Percentiles rank a stretch among this genome's conserved stretches.
Conservation (phyloP, 2,797 vertebrate species). For the Notolepis coatsorum region DNA sequence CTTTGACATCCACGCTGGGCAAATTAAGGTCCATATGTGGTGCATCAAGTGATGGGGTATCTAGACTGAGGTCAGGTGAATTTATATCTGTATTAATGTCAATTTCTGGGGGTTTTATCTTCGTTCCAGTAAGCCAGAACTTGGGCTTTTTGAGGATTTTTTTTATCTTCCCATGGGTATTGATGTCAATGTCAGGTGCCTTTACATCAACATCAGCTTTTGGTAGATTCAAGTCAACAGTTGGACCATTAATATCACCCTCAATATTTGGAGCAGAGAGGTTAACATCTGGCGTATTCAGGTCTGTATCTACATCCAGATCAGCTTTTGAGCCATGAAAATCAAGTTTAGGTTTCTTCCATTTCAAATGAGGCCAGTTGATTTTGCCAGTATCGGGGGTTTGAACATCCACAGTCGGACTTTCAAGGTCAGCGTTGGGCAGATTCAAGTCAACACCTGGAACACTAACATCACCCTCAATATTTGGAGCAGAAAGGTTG, state of each 20-base stretch:
- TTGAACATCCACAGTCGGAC: slow-evolving; percentile 24
- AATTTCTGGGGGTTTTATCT: slow-evolving; percentile 58
- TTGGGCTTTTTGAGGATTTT: slow-evolving; percentile 38
- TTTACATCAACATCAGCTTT: slow-evolving; percentile 36
- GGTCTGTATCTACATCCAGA: slow-evolving; percentile 3
- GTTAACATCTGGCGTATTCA: slow-evolving; percentile 37
- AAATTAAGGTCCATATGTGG: slow-evolving; percentile 44
- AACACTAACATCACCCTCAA: slow-evolving; percentile 40
- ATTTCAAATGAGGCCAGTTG: slow-evolving; percentile 54
- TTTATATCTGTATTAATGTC: slow-evolving; percentile 54
- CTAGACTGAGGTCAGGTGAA: slow-evolving; percentile 48
- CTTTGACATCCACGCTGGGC: slow-evolving; percentile 38
- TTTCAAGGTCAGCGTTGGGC: slow-evolving; percentile 39
- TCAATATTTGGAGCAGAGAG: slow-evolving; percentile 46
- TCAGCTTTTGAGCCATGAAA: slow-evolving; percentile 42
- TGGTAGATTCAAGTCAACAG: slow-evolving; percentile 47
- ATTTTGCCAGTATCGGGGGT: slow-evolving; percentile 52
- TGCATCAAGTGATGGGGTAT: slow-evolving; percentile 32
- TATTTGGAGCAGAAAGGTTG: slow-evolving; percentile 47
- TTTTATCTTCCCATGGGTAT: slow-evolving; percentile 42
- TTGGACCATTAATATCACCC: slow-evolving; percentile 37
- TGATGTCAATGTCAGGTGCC: slow-evolving; percentile 28
- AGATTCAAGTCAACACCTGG: slow-evolving; percentile 47
- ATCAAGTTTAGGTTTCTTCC: slow-evolving; percentile 36
- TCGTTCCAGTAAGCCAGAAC: slow-evolving; percentile 26